Evolutionary conservation across 2,888 invertebrate species (phyloP).

Genomic region (Sphaerophoria rueppellii): DNA sequence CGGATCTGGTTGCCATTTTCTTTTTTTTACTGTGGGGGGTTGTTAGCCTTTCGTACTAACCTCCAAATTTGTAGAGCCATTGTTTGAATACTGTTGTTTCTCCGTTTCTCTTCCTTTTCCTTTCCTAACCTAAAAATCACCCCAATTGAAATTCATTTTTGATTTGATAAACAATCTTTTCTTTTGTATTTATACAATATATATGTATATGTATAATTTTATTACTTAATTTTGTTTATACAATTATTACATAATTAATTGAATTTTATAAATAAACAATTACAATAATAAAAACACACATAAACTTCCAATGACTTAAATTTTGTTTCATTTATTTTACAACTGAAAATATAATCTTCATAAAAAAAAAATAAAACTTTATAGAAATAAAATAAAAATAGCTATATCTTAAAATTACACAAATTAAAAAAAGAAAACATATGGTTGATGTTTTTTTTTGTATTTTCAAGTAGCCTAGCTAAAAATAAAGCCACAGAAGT

Average conservation of each 20-base stretch:
- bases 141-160: too few relatives aligned
- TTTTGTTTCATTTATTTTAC: neutral
- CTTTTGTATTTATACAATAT: constrained; percentile 34
- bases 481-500: constrained; percentile 64
- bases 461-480: constrained; percentile 58
- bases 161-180: too few relatives aligned
- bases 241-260: constrained; percentile 45
- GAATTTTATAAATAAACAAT: constrained; percentile 64
- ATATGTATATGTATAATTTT: constrained; percentile 59
- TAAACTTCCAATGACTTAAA: constrained; percentile 62
- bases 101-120: too few relatives aligned
- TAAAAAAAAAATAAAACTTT: constrained; percentile 48
- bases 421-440: constrained; percentile 22
- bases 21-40: too few relatives aligned
- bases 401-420: neutral
- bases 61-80: too few relatives aligned
- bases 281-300: constrained; percentile 48
- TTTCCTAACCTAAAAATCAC: neutral
- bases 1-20: too few relatives aligned
- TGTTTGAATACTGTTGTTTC: too few relatives aligned
- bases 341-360: constrained; percentile 21
- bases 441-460: constrained; percentile 16
- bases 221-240: constrained; percentile 62
- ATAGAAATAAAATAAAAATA: constrained; percentile 25
- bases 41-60: too few relatives aligned